phyloP scores from a whole-genome alignment of 2,113 vertebrate species.

The Fulica atra region DNA sequence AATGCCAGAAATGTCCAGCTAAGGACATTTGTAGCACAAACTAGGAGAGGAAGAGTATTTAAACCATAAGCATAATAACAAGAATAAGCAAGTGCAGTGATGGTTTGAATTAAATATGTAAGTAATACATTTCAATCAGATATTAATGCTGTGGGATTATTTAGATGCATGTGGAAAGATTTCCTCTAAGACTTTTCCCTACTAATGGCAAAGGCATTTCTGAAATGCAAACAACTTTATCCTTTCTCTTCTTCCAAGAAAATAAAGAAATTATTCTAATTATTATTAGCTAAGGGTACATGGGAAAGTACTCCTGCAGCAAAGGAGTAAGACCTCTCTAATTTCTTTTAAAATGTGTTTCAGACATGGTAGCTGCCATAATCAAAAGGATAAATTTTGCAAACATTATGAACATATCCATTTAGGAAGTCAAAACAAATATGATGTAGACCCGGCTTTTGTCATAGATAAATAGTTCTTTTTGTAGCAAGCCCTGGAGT shows the following conservation, averaged over 20 bases:
- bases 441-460: slow-evolving; percentile 67
- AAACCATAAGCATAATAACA: slow-evolving; percentile 20
- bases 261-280: slow-evolving; percentile 34
- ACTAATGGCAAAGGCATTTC: slow-evolving; percentile 30
- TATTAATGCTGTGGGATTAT: not conserved
- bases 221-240: slow-evolving; percentile 47
- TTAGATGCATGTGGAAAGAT: not conserved
- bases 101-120: not conserved
- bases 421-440: slow-evolving; percentile 77
- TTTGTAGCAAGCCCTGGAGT: slow-evolving; percentile 73
- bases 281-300: not conserved
- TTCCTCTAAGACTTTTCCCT: not conserved
- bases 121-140: slow-evolving; percentile 34
- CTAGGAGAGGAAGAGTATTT: slow-evolving; percentile 34
- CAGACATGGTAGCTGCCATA: slow-evolving; percentile 41
- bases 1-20: slow-evolving; percentile 62
- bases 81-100: slow-evolving; percentile 29
- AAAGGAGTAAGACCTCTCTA: slow-evolving; percentile 26
- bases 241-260: not conserved
- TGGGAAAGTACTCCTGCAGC: not conserved
- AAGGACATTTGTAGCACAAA: slow-evolving; percentile 69
- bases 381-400: slow-evolving; percentile 71
- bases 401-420: slow-evolving; percentile 64
- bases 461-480: slow-evolving; percentile 86
- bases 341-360: slow-evolving; percentile 62